phyloP scores from a whole-genome alignment of 2,888 invertebrate genomes.

The Alviniconcha strummeri region DNA sequence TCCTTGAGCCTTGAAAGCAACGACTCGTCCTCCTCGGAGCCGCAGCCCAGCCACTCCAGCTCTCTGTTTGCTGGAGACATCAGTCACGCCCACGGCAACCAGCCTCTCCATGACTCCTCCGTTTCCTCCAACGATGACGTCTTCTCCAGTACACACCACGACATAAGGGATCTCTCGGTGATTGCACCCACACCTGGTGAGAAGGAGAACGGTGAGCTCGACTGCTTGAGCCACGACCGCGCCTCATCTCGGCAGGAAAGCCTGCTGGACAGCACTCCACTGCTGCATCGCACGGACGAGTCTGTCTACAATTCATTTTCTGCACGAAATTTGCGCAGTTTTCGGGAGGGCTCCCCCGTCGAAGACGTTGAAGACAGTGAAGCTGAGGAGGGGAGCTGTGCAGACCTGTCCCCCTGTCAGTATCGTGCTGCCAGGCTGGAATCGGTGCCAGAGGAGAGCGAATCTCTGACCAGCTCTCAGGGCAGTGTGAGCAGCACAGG shows the following conservation, averaged over 20 bases:
- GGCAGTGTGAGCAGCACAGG: not conserved
- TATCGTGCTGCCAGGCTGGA: not conserved
- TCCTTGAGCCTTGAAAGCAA: conserved; percentile 9
- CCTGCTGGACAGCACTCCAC: conserved; percentile 59
- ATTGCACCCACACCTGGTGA: not conserved
- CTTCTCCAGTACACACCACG: conserved; percentile 30
- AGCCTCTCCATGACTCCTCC: conserved; percentile 8
- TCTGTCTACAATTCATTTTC: conserved; percentile 65
- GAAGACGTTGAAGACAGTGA: conserved; percentile 35
- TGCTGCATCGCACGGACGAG: conserved; percentile 60
- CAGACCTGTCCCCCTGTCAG: not conserved
- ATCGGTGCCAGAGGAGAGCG: conserved; percentile 13
- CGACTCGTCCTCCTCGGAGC: not conserved
- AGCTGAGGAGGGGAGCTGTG: not conserved
- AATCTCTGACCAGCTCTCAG: not conserved
- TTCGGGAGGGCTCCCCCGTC: conserved; percentile 58
- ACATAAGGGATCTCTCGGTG: conserved; percentile 8
- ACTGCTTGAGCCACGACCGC: conserved; percentile 54
- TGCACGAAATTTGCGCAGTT: conserved; percentile 60
- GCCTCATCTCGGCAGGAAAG: conserved; percentile 56
- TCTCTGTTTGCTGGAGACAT: conserved; percentile 9
- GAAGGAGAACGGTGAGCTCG: not conserved
- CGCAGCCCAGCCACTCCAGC: not conserved
- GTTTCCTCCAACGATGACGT: conserved; percentile 24
- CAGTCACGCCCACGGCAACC: conserved; percentile 5